Percentiles rank a stretch among this genome's conserved stretches.
These are phyloP conservation scores for Lithophane ornitopus DNA, from an alignment of 2,888 invertebrate genomes.

Conservation along the genomic window DNA sequence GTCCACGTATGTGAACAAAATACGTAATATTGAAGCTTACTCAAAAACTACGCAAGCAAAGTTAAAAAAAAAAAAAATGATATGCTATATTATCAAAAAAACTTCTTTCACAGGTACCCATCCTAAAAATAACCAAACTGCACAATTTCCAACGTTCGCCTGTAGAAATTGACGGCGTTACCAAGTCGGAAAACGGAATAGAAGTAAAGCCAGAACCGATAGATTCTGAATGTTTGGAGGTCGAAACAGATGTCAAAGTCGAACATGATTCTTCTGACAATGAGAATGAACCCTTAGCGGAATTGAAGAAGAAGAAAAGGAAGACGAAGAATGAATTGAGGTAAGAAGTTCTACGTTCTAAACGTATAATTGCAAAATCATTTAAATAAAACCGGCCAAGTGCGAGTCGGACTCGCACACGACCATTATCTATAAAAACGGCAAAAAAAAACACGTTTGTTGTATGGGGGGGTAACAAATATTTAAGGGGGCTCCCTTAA, in stretches of 20 bases:
- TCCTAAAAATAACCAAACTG: conserved; percentile 50
- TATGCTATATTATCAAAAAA: not conserved
- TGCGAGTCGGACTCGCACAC: too few species aligned
- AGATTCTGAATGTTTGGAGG: conserved; percentile 1
- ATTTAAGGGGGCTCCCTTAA: too few species aligned
- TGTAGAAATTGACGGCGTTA: conserved; percentile 8
- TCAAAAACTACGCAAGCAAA: too few species aligned
- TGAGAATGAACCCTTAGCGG: conserved; percentile 72
- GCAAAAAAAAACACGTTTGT: too few species aligned
- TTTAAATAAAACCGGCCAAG: too few species aligned
- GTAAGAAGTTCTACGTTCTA: conserved; percentile 46
- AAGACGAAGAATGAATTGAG: conserved; percentile 35
- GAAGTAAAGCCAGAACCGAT: conserved; percentile 34
- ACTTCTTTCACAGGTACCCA: conserved; percentile 23
- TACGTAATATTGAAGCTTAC: too few species aligned
- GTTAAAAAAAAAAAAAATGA: too few species aligned
- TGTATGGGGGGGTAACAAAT: too few species aligned
- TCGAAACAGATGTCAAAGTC: conserved; percentile 74
- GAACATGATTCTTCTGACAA: conserved; percentile 74
- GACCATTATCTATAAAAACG: too few species aligned
- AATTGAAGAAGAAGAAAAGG: conserved; percentile 53
- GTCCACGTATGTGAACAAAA: too few species aligned
- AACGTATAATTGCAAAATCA: too few species aligned
- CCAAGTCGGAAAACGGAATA: not conserved
- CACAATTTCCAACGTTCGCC: conserved; percentile 39